A percentile compares a stretch with the other conserved stretches of the same genome.
phyloP scores from a whole-genome alignment of 2,797 vertebrate species.

The Protonibea diacanthus region DNA sequence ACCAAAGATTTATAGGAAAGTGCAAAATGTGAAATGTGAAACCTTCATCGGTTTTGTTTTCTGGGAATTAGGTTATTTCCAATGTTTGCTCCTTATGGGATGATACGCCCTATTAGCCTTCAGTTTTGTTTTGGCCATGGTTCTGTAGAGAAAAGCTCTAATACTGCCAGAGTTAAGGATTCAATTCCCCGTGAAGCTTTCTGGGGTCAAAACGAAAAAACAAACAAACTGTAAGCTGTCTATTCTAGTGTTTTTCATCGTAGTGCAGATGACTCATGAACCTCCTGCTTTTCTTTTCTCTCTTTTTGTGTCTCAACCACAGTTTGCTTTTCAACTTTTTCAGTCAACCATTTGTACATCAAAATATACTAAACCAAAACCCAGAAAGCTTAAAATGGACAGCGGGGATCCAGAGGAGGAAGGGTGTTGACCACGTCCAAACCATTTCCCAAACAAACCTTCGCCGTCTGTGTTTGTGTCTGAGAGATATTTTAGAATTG shows the following conservation, averaged over 20 bases:
- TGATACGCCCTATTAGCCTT: background rate
- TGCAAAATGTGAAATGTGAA: background rate
- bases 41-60: background rate
- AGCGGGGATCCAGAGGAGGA: slow-evolving; percentile 36
- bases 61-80: background rate
- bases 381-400: slow-evolving; percentile 36
- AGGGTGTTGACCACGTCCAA: slow-evolving; percentile 41
- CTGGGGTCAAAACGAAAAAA: too few relatives aligned
- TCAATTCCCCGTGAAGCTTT: slow-evolving; percentile 8
- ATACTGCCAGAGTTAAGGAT: background rate
- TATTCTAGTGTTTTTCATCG: slow-evolving; percentile 2
- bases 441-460: slow-evolving; percentile 44
- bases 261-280: slow-evolving; percentile 25
- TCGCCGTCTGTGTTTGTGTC: slow-evolving; percentile 47
- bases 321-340: slow-evolving; percentile 35
- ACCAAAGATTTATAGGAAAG: background rate
- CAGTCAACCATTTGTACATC: slow-evolving; percentile 6
- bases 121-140: background rate
- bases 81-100: background rate
- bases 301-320: slow-evolving; percentile 31
- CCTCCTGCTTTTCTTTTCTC: slow-evolving; percentile 1
- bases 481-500: slow-evolving; percentile 51
- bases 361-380: slow-evolving; percentile 42
- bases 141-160: background rate
- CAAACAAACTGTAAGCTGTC: background rate